Base-by-base conservation (phyloP, 2,113 vertebrate genomes). In the Promerops cafer region DNA sequence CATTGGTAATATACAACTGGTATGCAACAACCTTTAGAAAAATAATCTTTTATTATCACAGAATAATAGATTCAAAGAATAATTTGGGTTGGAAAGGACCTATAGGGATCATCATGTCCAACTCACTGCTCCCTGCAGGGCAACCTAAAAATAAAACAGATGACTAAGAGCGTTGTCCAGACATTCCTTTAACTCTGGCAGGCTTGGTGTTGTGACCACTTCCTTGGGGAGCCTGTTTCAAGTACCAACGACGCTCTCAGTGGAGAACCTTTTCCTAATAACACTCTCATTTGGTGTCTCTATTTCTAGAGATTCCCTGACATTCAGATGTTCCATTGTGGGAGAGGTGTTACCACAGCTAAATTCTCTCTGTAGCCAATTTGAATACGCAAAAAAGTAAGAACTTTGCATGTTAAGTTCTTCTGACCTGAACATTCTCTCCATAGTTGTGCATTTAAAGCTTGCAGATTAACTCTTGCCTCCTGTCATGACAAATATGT, bases 401-500 rank as follows among this genome's bases (percentile, higher is more conserved):
- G 54, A 47, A 71, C 23, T 21, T 70, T 81, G 9, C 40, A 59
- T 3, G 3, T 24, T 42, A 31, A 68, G 14, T 64, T n/a, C 8
- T 83, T 93, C 60, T 83, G n/a, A 66, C 33, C 35, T 64, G 27
- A 83, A 31, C 35, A 47, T 93, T 91, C 15, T 89, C 31, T 68
- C 16, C 19, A 28, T 6, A 65, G 13, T 13, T 83, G 22, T 49
- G 16, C n/a, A 52, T 75, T 82, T 74, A 89, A 92, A 84, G 39
- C 18, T 24, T 85, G 66, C 35, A 85, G 23, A 52, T 17, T 75
- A 63, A 71, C 57, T 35, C 24, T 78, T 60, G n/a, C 14, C 0
- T 1, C 6, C 9, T 76, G 35, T 61, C 57, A 66, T 0, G 7
- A 65, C 14, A 85, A 45, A 71, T 30, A 52, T 1, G 16, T 37